These are phyloP conservation scores for Clarias magur DNA, from an alignment of 2,113 vertebrate species.

Conservation along the genomic window DNA sequence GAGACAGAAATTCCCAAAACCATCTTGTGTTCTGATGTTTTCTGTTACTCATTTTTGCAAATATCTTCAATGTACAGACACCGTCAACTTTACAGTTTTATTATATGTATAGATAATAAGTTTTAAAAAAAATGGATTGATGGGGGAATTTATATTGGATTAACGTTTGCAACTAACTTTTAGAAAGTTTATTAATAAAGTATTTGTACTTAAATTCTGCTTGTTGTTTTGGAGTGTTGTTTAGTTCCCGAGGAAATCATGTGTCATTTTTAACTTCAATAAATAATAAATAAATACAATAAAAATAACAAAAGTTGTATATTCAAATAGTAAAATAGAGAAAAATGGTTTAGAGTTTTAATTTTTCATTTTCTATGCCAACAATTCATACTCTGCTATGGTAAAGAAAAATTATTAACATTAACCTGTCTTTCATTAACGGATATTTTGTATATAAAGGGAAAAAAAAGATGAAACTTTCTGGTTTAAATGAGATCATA, in stretches of 20 bases:
- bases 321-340: background rate
- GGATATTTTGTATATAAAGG: background rate
- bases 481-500: too few relatives aligned
- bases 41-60: too few relatives aligned
- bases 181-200: background rate
- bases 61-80: too few relatives aligned
- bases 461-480: background rate
- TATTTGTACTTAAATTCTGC: background rate
- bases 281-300: too few relatives aligned
- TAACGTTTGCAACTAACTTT: background rate
- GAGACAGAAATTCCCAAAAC: too few relatives aligned
- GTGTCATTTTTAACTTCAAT: background rate
- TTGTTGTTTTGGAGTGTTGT: background rate
- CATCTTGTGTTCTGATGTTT: too few relatives aligned
- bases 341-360: background rate
- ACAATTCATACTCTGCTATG: background rate
- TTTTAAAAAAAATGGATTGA: too few relatives aligned
- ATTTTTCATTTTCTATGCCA: background rate
- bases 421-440: background rate
- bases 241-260: background rate
- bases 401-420: background rate
- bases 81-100: too few relatives aligned
- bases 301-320: background rate
- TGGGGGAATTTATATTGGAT: background rate
- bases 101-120: background rate